Evolutionary conservation across 2,113 vertebrate species (phyloP), one percentile per base, ranked within the genome.

Genomic region (Lates calcarifer): DNA sequence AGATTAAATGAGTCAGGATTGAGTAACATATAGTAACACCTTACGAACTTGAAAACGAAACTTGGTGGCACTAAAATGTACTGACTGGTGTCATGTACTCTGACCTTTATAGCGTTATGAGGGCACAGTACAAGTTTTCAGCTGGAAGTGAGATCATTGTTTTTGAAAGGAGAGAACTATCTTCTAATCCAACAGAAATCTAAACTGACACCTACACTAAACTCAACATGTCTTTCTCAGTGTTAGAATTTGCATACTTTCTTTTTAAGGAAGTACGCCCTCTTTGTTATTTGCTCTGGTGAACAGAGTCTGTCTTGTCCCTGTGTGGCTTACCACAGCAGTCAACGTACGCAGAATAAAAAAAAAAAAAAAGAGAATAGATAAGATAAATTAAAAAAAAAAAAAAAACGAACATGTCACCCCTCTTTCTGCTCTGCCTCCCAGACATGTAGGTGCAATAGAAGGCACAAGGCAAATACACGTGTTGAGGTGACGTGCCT

Each of bases 11-110:
- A 88, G 81, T 92, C 87, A 85, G 58, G 51, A 12, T 35, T 77
- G 51, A 80, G 56, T 83, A 74, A 89, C 37, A 9, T 73, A 26
- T 89, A 87, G 87, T 90, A 84, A 84, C 87, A 90, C 85, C 73
- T 87, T 61, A 14, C 47, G 10, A 84, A 51, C 56, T 31, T 74
- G 72, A 90, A 87, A 89, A 90, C 83, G 74, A 91, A 89, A 87
- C 66, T 76, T 58, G 9, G 28, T 3, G 37, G 9, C 28, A 24
- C 15, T 64, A 18, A 79, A 63, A 80, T 56, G 60, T 56, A 28
- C 35, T 39, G 22, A 76, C 22, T 64, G 45, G 82, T 72, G 58
- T 84, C 64, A 79, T 82, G 11, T 63, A 14, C 79, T 87, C 77
- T 73, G 49, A 87, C 89, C 78, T 85, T 89, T 86, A 66, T 22